phyloP scores from a whole-genome alignment of 2,888 invertebrate species.

The Atethmia centrago region DNA sequence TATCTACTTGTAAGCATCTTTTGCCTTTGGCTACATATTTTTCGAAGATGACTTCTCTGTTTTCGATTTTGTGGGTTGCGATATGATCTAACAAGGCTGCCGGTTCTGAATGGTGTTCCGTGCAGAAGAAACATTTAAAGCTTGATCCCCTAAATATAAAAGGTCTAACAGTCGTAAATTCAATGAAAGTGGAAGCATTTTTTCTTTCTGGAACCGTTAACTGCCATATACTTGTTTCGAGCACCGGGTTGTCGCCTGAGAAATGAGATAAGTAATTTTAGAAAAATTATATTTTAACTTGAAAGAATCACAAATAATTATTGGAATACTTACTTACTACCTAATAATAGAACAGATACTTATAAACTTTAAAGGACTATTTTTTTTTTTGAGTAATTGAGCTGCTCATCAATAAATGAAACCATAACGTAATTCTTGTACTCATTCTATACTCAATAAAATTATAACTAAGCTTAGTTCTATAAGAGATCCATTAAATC shows the following conservation, averaged over 20 bases:
- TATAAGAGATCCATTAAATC: conserved; percentile 52
- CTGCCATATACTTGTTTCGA: conserved; percentile 79
- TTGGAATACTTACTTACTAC: conserved; percentile 35
- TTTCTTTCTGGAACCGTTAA: conserved; percentile 75
- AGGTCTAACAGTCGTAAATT: conserved; percentile 76
- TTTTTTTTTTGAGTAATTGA: background rate
- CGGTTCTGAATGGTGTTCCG: conserved; percentile 73
- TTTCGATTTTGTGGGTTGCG: conserved; percentile 64
- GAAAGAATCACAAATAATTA: background rate
- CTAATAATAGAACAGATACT: background rate
- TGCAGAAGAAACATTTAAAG: conserved; percentile 81
- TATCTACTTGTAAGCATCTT: conserved; percentile 76
- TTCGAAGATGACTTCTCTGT: conserved; percentile 64
- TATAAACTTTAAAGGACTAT: background rate
- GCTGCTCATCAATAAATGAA: conserved; percentile 20
- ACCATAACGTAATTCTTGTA: background rate
- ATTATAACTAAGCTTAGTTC: conserved; percentile 23
- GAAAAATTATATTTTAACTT: background rate
- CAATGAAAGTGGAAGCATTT: conserved; percentile 78
- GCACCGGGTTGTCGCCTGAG: conserved; percentile 56
- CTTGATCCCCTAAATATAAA: conserved; percentile 79
- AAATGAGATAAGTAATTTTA: conserved; percentile 30
- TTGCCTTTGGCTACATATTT: conserved; percentile 75
- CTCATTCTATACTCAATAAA: background rate
- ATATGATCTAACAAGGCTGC: conserved; percentile 73